Evolutionary conservation across 2,113 vertebrate species (phyloP).

Genomic region (Oreochromis spilurus): DNA sequence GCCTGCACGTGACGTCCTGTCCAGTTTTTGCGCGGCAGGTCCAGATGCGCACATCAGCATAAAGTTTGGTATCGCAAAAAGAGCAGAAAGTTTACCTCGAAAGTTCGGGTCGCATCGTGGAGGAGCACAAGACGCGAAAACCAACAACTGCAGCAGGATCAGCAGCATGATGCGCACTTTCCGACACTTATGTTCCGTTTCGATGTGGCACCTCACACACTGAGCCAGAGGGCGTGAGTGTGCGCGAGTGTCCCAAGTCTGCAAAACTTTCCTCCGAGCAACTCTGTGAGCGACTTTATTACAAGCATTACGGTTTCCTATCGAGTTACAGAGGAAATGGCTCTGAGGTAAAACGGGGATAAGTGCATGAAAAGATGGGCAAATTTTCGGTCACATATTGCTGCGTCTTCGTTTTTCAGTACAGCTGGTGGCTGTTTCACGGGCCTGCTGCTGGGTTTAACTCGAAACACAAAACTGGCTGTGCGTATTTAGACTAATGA

Average conservation of each 20-base stretch:
- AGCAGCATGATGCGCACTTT: slow-evolving; percentile 27
- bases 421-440: not conserved
- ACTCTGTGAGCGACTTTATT: slow-evolving; percentile 39
- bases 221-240: slow-evolving; percentile 8
- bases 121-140: slow-evolving; percentile 11
- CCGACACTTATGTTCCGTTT: slow-evolving; percentile 23
- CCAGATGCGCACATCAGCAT: not conserved
- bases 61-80: not conserved
- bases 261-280: slow-evolving; percentile 15
- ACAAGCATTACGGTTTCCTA: slow-evolving; percentile 60
- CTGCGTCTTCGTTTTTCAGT: not conserved
- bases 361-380: not conserved
- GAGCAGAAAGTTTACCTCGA: slow-evolving; percentile 70
- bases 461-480: not conserved
- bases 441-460: not conserved
- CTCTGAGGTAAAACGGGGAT: not conserved
- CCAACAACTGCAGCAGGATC: slow-evolving; percentile 40
- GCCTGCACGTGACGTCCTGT: not conserved
- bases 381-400: not conserved
- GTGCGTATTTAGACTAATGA: not conserved
- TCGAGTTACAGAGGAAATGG: slow-evolving; percentile 65
- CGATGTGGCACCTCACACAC: slow-evolving; percentile 75
- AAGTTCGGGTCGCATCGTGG: slow-evolving; percentile 67
- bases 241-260: not conserved
- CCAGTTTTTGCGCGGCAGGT: not conserved